These are phyloP conservation scores for Drosophila pseudotakahashii DNA, from an alignment of 2,888 invertebrate genomes.

Conservation along the genomic window DNA sequence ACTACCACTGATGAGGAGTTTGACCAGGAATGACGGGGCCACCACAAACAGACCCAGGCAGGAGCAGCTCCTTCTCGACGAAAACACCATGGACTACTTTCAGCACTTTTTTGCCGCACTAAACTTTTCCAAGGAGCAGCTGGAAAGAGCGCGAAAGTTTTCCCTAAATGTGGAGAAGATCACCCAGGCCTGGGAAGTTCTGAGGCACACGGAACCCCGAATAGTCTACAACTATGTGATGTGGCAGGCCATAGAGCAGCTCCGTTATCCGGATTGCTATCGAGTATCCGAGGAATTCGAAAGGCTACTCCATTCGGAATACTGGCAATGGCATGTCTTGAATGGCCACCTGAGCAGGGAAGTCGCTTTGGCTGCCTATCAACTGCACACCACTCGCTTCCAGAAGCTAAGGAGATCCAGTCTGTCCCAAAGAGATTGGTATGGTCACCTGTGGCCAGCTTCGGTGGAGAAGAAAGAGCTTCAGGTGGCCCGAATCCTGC, in stretches of 20 bases:
- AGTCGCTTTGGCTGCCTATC: slow-evolving; percentile 79
- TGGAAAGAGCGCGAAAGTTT: slow-evolving; percentile 69
- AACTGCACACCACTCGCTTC: slow-evolving; percentile 81
- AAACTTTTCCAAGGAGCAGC: slow-evolving; percentile 64
- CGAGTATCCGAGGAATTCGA: slow-evolving; percentile 75
- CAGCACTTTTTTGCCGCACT: slow-evolving; percentile 60
- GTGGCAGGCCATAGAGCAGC: slow-evolving; percentile 74
- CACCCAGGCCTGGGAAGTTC: slow-evolving; percentile 54
- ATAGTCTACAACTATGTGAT: slow-evolving; percentile 79
- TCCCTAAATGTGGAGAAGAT: slow-evolving; percentile 65
- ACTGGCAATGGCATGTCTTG: slow-evolving; percentile 81
- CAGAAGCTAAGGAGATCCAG: slow-evolving; percentile 70
- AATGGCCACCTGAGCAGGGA: slow-evolving; percentile 62
- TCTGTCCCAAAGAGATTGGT: slow-evolving; percentile 70
- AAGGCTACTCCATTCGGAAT: slow-evolving; percentile 75
- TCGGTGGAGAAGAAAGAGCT: slow-evolving; percentile 73
- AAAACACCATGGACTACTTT: slow-evolving; percentile 69
- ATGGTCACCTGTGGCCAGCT: slow-evolving; percentile 65
- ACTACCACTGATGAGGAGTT: slow-evolving; percentile 44
- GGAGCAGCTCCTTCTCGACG: slow-evolving; percentile 50
- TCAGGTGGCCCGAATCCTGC: slow-evolving; percentile 74
- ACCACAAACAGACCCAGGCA: slow-evolving; percentile 5
- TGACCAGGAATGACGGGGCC: not conserved
- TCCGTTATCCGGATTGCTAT: slow-evolving; percentile 70
- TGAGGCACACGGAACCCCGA: slow-evolving; percentile 70